Evolutionary conservation across 2,888 invertebrate species (phyloP).

Genomic region (Plagodis pulveraria): DNA sequence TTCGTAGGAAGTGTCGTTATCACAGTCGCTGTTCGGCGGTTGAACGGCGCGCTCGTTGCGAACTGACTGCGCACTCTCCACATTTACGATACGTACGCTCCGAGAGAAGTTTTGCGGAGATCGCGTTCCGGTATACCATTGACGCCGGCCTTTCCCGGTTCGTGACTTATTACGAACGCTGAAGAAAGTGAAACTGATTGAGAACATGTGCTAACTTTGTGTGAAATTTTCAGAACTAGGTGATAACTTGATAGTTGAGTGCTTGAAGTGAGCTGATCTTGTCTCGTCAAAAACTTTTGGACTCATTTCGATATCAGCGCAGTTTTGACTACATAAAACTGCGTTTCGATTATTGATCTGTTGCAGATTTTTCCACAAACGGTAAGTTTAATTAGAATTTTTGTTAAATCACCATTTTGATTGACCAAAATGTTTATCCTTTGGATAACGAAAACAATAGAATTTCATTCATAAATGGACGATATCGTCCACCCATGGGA

Average conservation of each 20-base stretch:
- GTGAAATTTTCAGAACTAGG: slow-evolving; percentile 62
- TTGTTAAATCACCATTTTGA: background rate
- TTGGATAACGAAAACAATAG: too few species aligned
- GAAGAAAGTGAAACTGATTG: slow-evolving; percentile 75
- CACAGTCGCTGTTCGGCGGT: slow-evolving; percentile 82
- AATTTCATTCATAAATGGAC: too few species aligned
- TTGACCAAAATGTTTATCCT: background rate
- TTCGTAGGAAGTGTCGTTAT: slow-evolving; percentile 79
- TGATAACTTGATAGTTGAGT: slow-evolving; percentile 55
- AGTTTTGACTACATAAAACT: slow-evolving; percentile 74
- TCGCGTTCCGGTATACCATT: slow-evolving; percentile 63
- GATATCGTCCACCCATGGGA: too few species aligned
- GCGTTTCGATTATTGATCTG: slow-evolving; percentile 76
- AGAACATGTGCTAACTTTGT: slow-evolving; percentile 68
- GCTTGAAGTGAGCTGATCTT: slow-evolving; percentile 59
- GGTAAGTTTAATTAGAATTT: slow-evolving; percentile 54
- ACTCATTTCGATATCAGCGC: slow-evolving; percentile 78
- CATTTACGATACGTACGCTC: slow-evolving; percentile 50
- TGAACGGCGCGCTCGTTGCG: slow-evolving; percentile 70
- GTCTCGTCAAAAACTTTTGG: slow-evolving; percentile 55
- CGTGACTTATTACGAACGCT: slow-evolving; percentile 66
- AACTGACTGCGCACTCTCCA: slow-evolving; percentile 46
- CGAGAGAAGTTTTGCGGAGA: slow-evolving; percentile 76
- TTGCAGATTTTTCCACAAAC: slow-evolving; percentile 54
- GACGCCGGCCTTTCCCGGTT: slow-evolving; percentile 57